Conservation (phyloP, 2,888 invertebrate genomes). For the Philonicus albiceps region DNA sequence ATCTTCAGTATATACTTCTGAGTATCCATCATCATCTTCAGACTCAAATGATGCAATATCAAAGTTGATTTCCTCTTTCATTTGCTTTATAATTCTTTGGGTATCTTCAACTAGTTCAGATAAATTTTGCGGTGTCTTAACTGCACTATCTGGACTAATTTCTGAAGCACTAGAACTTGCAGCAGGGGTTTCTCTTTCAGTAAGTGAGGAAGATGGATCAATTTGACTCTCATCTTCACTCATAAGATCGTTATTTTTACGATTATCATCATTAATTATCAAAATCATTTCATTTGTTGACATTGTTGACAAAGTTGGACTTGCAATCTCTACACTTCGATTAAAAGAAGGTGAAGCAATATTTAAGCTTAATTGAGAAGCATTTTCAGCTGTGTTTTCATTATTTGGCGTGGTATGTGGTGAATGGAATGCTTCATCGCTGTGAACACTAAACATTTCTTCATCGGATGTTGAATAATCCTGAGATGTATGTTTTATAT, state of each 20-base stretch:
- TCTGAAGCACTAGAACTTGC: background rate
- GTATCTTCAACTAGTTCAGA: conserved; percentile 69
- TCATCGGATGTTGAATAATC: conserved; percentile 52
- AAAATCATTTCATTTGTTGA: conserved; percentile 36
- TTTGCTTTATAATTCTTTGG: conserved; percentile 70
- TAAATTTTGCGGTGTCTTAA: conserved; percentile 58
- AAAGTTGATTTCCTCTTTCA: conserved; percentile 71
- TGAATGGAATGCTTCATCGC: conserved; percentile 50
- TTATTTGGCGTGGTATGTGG: background rate
- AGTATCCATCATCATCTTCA: conserved; percentile 61
- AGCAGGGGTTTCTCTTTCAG: background rate
- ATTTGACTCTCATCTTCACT: background rate
- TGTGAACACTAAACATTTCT: conserved; percentile 55
- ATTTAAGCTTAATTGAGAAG: background rate
- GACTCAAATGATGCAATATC: conserved; percentile 66
- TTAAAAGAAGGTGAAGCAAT: conserved; percentile 1
- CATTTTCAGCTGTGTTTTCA: background rate
- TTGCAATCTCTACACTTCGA: conserved; percentile 28
- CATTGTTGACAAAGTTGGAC: conserved; percentile 9
- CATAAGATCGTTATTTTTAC: background rate
- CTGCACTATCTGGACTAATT: background rate
- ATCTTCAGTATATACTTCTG: conserved; percentile 66
- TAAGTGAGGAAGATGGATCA: background rate
- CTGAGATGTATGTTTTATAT: conserved; percentile 45
- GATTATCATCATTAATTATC: conserved; percentile 13